Base-by-base conservation (phyloP, 2,888 invertebrate species). In the Elmis aenea region DNA sequence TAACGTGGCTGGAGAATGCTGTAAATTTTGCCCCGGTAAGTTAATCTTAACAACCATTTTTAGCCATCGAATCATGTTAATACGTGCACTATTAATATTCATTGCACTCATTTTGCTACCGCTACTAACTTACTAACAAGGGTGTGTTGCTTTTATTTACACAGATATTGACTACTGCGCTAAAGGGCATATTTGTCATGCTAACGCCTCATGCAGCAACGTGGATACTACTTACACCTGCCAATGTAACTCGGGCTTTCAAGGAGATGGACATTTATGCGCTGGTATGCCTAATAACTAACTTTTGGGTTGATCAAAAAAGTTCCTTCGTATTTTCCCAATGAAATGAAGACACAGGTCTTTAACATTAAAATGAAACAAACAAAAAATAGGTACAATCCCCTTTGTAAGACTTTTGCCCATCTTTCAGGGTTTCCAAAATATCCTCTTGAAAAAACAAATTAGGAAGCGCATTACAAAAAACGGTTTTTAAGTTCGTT, bases 131-230 rank as follows among this genome's bases (percentile, higher is more conserved):
- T 33, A 38, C 27, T 36, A 29, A 25, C 23, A 20, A 13, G 32
- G 12, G 21, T 36, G 14, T 30, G 18, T 30, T 31, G 13, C 29
- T 25, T 34, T 33, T 20, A 21, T 33, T 31, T 33, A 32, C 64
- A 51, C 72, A 88, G 89, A 86, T 54, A 84, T 85, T 67, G 87
- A 91, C 73, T 90, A 88, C 75, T 91, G 90, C 74, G 83, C 83
- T 58, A 81, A 81, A 74, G 89, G 89, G 37, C 85, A 91, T 72
- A 79, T 82, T 62, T 93, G 93, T 69, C 91, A 93, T 67, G 77
- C 77, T 61, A 92, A 93, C 68, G 91, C 92, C 42, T 85, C 87
- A 49, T 94, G 93, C 73, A 81, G 85, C 73, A 93, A 92, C 72
- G 79, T 91, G 63, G 85, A 85, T 71, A 90, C 90, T 55, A 87